Base-by-base conservation (phyloP, 2,113 vertebrate species). In the Brachyhypopomus gauderio region DNA sequence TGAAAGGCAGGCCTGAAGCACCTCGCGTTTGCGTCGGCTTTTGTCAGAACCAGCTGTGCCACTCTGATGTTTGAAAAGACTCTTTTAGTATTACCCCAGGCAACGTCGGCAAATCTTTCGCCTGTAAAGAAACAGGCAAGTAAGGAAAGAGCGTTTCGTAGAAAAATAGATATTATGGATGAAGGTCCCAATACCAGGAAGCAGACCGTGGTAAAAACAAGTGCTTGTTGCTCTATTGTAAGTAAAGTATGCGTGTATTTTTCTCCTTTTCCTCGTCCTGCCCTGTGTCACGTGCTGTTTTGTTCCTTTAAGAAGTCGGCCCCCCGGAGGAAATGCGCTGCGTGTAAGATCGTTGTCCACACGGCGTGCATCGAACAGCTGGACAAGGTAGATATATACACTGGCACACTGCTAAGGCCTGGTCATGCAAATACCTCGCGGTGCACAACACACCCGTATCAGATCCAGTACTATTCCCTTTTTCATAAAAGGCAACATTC, bases 261-360 rank as follows among this genome's bases (percentile, higher is more conserved):
- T 34, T 77, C 22, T 83, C 67, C 38, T 71, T 82, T 77, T 56
- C 86, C 84, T 88, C 72, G 88, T 52, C 45, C 76, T 82, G 52
- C 27, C 52, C 83, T 88, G 66, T 82, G 81, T 2, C 77, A 63
- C 88, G 11, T 82, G 67, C 77, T 79, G 20, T 86, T 80, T 80
- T 83, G 81, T 85, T 88, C 89, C 88, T 88, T 88, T 90, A 92
- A 99, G 98, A 99, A 98, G 94, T 99, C 98, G 0, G 96, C 96
- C 72, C 93, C 96, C 89, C 92, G 97, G 88, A 97, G 93, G 90
- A 99, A 99, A 82, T 99, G 98, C 85, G 97, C 96, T 0, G 97
- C 95, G 41, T 99, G 98, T 88, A 98, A 98, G 89, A 99, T 99
- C 1, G 96, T 99, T 5, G 97, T 99, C 59, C 98, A 99, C 89